Evolutionary conservation across 2,888 invertebrate genomes (phyloP).

Genomic region (Melieria omissa): DNA sequence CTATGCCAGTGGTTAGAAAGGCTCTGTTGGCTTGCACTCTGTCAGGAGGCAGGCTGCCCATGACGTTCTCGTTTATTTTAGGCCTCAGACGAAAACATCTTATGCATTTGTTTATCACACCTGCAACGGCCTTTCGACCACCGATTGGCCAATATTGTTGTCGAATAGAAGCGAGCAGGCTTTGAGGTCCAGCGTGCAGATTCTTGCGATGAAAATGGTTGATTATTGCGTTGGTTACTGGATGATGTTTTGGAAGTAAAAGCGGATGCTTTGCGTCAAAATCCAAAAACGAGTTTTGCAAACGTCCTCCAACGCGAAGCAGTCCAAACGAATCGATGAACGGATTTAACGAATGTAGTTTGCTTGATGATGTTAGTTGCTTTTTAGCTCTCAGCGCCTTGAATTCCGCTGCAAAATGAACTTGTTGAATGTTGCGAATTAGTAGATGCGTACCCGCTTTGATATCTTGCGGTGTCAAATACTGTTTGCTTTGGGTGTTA

Average conservation of each 20-base stretch:
- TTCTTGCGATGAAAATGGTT: neutral
- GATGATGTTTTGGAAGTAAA: neutral
- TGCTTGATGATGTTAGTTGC: neutral
- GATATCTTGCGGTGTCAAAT: constrained; percentile 8
- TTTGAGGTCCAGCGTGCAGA: constrained; percentile 28
- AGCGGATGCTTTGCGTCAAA: constrained; percentile 1
- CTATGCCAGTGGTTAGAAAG: constrained; percentile 9
- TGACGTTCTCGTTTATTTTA: constrained; percentile 30
- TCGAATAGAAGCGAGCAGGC: constrained; percentile 37
- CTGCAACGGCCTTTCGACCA: constrained; percentile 38
- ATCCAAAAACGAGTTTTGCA: constrained; percentile 16
- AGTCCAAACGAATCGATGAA: constrained; percentile 11
- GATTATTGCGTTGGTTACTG: neutral
- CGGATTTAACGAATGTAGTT: neutral
- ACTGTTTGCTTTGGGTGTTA: neutral
- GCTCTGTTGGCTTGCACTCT: constrained; percentile 4
- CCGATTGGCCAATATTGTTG: constrained; percentile 45
- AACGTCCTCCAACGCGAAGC: constrained; percentile 13
- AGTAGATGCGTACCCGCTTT: neutral
- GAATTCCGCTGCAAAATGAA: constrained; percentile 13
- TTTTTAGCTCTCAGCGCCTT: neutral
- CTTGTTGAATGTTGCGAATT: constrained; percentile 18
- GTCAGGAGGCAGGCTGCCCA: constrained; percentile 10
- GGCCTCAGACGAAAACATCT: constrained; percentile 36
- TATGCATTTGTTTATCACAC: constrained; percentile 27